Evolutionary conservation across 2,888 invertebrate genomes (phyloP), one percentile per base, ranked within the genome.

Genomic region (Tenthredo mesomela): DNA sequence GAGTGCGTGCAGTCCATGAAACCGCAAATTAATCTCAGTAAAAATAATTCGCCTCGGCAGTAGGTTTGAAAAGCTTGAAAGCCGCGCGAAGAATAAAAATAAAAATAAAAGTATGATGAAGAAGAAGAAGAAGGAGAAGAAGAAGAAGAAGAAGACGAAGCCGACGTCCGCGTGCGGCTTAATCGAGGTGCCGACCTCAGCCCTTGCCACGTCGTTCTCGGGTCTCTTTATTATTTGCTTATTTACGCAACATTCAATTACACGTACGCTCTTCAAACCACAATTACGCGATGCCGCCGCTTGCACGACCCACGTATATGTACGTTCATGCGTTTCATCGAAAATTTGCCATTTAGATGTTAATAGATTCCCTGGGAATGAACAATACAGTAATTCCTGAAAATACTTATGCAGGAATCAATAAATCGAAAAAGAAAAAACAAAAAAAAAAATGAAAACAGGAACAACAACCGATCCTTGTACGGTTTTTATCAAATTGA

Each of bases 171-270:
- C 65, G 43, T 33, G 54, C 50, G 54, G 70, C 88, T 90, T 91
- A 91, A 91, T 91, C 91, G 91, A 91, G 91, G 91, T 91, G 90
- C 86, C 89, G 91, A 91, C 91, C 91, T 91, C 89, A 18, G 33
- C 65, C 67, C 65, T 67, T 29, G 80, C 77, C 77, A 47, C 58
- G 80, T 80, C 80, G 80, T 80, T 61, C 80, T 37, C 80, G 80
- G 65, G 80, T 61, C 80, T 80, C 80, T 80, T 80, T 80, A 91
- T 92, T 92, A 92, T 92, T 93, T 93, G 92, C 92, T 92, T 92
- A 93, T 92, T 92, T 91, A 92, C 92, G 92, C 90, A 91, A 90
- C 93, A 92, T 93, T 92, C 93, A 93, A 93, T 93, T 93, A 92
- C 89, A 89, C 61, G 80, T 77, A 77, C 75, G 40, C 71, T 25